Conservation (phyloP, 2,113 vertebrate species). For the Ceyx cyanopectus region DNA sequence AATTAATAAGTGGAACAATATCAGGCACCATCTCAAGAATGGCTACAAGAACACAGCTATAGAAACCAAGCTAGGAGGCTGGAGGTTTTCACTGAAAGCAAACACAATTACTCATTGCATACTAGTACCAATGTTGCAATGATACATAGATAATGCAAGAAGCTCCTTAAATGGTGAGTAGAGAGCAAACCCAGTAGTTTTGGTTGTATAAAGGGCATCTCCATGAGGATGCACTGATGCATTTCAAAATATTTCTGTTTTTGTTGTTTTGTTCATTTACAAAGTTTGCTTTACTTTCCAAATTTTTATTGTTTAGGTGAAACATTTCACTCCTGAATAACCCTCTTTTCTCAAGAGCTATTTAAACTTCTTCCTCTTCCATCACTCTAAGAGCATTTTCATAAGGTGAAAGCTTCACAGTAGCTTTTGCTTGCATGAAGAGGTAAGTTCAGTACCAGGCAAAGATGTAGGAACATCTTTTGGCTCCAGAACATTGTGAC, state of each 20-base stretch:
- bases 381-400: background rate
- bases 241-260: constrained; percentile 21
- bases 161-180: constrained; percentile 45
- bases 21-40: constrained; percentile 34
- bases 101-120: background rate
- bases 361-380: background rate
- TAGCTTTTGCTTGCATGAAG: background rate
- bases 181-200: background rate
- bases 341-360: background rate
- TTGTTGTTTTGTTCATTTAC: background rate
- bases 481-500: background rate
- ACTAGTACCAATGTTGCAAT: background rate
- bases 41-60: background rate
- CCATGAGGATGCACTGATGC: background rate
- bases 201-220: background rate
- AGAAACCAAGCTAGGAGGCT: background rate
- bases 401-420: background rate
- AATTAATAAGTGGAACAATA: constrained; percentile 51
- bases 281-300: background rate
- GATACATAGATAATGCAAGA: background rate
- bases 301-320: background rate
- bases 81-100: constrained; percentile 1
- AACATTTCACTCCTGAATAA: background rate
- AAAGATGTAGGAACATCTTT: background rate
- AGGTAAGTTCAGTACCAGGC: background rate